Evolutionary conservation across 2,797 vertebrate genomes (phyloP).

Genomic region (Morelia viridis): DNA sequence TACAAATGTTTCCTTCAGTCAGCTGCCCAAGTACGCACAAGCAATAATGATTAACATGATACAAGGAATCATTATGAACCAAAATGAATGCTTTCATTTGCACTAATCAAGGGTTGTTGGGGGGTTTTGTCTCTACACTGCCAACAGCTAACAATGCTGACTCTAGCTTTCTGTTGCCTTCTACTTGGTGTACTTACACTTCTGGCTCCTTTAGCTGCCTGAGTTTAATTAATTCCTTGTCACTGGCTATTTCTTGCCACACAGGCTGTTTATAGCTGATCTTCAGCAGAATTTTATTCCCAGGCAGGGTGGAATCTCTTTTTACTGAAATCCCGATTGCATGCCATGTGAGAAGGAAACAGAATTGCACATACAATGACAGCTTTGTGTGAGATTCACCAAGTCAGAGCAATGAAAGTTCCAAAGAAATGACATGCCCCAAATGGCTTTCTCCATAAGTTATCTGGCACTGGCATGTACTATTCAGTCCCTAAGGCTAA

Average conservation of each 20-base stretch:
- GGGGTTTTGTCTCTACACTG: slow-evolving; percentile 1
- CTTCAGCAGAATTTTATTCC: slow-evolving; percentile 26
- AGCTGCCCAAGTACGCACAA: not conserved
- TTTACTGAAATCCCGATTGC: slow-evolving; percentile 21
- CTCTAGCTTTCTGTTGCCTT: slow-evolving; percentile 1
- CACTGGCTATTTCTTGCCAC: slow-evolving; percentile 16
- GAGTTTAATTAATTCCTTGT: not conserved
- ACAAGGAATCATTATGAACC: not conserved
- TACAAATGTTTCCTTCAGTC: not conserved
- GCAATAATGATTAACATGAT: not conserved
- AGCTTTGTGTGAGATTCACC: slow-evolving; percentile 29
- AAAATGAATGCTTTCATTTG: slow-evolving; percentile 1
- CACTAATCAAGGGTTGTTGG: slow-evolving; percentile 16
- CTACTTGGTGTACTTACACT: slow-evolving; percentile 30
- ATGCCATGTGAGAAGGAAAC: slow-evolving; percentile 24
- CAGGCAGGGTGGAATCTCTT: slow-evolving; percentile 28
- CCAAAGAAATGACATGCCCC: slow-evolving; percentile 5
- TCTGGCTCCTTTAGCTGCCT: not conserved
- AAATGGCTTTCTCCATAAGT: slow-evolving; percentile 1
- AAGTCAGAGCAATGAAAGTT: slow-evolving; percentile 12
- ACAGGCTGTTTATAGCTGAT: slow-evolving; percentile 34
- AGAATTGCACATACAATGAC: slow-evolving; percentile 13
- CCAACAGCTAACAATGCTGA: not conserved
- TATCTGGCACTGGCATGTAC: not conserved
- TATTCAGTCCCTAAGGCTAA: not conserved